phyloP scores from a whole-genome alignment of 2,888 invertebrate genomes.

The Metopia argyrocephala region DNA sequence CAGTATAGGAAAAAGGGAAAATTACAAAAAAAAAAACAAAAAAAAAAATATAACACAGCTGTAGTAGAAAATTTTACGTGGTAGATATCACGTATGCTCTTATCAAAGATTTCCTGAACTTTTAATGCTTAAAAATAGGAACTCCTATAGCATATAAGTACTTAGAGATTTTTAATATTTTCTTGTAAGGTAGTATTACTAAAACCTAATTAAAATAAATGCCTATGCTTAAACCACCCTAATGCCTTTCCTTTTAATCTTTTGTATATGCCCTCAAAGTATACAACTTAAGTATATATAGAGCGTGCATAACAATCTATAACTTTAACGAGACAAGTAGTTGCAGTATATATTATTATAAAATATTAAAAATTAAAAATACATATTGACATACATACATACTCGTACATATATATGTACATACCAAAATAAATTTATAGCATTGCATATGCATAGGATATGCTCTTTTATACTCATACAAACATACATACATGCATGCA shows the following conservation, averaged over 20 bases:
- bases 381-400: slow-evolving; percentile 2
- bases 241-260: neutral
- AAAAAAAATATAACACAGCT: too few relatives aligned
- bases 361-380: slow-evolving; percentile 12
- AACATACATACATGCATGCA: slow-evolving; percentile 1
- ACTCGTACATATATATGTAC: neutral
- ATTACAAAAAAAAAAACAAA: too few relatives aligned
- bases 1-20: too few relatives aligned
- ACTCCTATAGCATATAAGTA: too few relatives aligned
- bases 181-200: too few relatives aligned
- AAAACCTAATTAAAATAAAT: too few relatives aligned
- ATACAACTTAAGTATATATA: slow-evolving; percentile 54
- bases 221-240: slow-evolving; percentile 1
- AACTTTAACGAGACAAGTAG: slow-evolving; percentile 63
- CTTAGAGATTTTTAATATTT: too few relatives aligned
- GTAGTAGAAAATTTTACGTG: too few relatives aligned
- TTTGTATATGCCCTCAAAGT: slow-evolving; percentile 23
- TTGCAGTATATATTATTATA: slow-evolving; percentile 14
- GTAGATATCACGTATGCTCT: neutral
- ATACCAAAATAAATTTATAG: slow-evolving; percentile 1
- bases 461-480: neutral
- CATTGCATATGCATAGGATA: neutral
- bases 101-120: too few relatives aligned
- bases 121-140: too few relatives aligned
- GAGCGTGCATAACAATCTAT: slow-evolving; percentile 63